Base-by-base conservation (phyloP, 2,113 vertebrate species). In the Microtus montanus region DNA sequence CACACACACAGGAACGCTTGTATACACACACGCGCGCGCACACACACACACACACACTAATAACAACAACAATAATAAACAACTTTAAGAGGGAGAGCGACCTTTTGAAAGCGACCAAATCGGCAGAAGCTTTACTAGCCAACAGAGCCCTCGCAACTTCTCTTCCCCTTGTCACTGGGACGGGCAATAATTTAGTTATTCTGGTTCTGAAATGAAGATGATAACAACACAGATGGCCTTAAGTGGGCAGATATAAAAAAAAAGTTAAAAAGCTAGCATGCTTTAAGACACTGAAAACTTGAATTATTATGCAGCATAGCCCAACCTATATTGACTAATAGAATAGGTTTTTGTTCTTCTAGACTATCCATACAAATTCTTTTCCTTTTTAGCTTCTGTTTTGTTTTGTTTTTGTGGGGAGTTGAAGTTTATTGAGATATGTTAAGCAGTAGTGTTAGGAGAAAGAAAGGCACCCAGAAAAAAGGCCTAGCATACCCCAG, bases 261-360 rank as follows among this genome's bases (percentile, higher is more conserved):
- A 64, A 20, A 83, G 54, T 58, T 58, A 87, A 52, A 44, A 66
- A 24, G 44, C 26, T 64, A 68, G 26, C 77, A 77, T 47, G 38
- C 77, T 93, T 82, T 75, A 96, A 93, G 83, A 3, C 58, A 91
- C 3, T 63, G 41, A 85, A 93, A 87, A 84, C 92, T 86, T 64
- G 20, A 22, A 9, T 71, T 96, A 85, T 70, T 89, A 66, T 92
- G 35, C 41, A 85, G 77, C 49, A 79, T 63, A 75, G 87, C 15
- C 7, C 78, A 68, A n/a, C 26, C 86, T 49, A 90, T 61, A 33
- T 8, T 87, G 10, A 87, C n/a, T 33, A 47, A 74, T 11, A 92
- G 44, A 70, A 52, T 26, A 19, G 30, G 17, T 10, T 64, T 66
- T 44, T 33, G 24, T 20, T 85, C 33, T 68, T 49, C 63, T 85